phyloP scores from a whole-genome alignment of 2,888 invertebrate genomes.

The Penaeus monodon region DNA sequence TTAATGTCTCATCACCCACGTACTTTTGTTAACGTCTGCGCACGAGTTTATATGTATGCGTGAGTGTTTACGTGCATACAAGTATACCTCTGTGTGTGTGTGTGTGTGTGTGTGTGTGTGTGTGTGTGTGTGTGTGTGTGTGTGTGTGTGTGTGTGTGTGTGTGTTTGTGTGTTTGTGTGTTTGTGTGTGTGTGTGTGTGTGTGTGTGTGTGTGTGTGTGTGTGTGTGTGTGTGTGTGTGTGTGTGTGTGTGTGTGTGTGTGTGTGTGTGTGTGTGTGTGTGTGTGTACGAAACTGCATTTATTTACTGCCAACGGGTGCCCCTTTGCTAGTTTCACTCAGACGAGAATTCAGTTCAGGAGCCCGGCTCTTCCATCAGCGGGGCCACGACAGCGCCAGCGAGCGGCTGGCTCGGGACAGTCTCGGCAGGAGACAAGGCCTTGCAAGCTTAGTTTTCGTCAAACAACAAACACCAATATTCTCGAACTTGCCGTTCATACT shows the following conservation, averaged over 20 bases:
- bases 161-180: not conserved
- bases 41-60: not conserved
- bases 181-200: not conserved
- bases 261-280: not conserved
- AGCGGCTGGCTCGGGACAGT: too few relatives aligned
- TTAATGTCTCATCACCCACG: too few relatives aligned
- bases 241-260: conserved; percentile 6
- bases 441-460: too few relatives aligned
- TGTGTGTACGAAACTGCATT: not conserved
- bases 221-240: conserved; percentile 15
- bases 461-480: too few relatives aligned
- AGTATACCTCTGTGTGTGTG: too few relatives aligned
- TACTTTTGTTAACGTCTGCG: too few relatives aligned
- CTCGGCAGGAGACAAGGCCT: too few relatives aligned
- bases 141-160: not conserved
- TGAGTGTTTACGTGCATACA: not conserved
- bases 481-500: too few relatives aligned
- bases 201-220: conserved; percentile 13
- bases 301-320: not conserved
- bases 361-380: too few relatives aligned
- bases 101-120: not conserved
- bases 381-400: too few relatives aligned
- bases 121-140: not conserved
- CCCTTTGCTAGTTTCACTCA: too few relatives aligned
- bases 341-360: too few relatives aligned